Base-by-base conservation (phyloP, 2,113 vertebrate genomes). In the Indri indri region DNA sequence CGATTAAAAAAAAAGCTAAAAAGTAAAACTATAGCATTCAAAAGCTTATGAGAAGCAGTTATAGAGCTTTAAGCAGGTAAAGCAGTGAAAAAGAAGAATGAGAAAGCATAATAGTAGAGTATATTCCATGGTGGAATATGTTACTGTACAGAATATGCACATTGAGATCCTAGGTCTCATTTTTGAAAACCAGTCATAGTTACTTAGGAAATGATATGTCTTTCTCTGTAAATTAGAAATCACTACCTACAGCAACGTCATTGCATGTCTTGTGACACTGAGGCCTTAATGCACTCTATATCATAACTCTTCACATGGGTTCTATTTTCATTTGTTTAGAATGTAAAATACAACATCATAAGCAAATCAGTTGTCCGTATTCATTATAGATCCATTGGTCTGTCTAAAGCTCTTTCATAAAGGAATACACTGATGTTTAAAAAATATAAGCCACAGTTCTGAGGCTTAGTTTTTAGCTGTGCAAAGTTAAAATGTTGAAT, bases 401-500 rank as follows among this genome's bases (percentile, higher is more conserved):
- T 90, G 40, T 76, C 40, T 73, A 61, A 89, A 92, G 10, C 25
- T 83, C 45, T 81, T 77, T 86, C 86, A 77, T 86, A 83, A 90
- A 86, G 40, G 27, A 95, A 94, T n/a, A 79, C 87, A 54, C 13
- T 34, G n/a, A 25, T 93, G 16, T 37, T 84, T 90, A 82, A 81
- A 96, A 97, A 80, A 65, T 50, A 76, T 47, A 93, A 95, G 42
- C 61, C 73, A 47, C 25, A 89, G 70, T 47, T 90, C 52, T 79
- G 34, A 79, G 70, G 52, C 70, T 91, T 80, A 59, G 16, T 86
- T 95, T 95, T 91, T 25, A 95, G 30, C 74, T 93, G 50, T n/a
- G 45, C 65, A 84, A 89, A 91, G 61, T 88, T 95, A 97, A 90
- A 30, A 93, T 50, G 79, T 80, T 91, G 45, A 80, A 94, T 93